These are phyloP conservation scores for Pseudorasbora parva DNA, from an alignment of 2,113 vertebrate genomes.

Conservation along the genomic window DNA sequence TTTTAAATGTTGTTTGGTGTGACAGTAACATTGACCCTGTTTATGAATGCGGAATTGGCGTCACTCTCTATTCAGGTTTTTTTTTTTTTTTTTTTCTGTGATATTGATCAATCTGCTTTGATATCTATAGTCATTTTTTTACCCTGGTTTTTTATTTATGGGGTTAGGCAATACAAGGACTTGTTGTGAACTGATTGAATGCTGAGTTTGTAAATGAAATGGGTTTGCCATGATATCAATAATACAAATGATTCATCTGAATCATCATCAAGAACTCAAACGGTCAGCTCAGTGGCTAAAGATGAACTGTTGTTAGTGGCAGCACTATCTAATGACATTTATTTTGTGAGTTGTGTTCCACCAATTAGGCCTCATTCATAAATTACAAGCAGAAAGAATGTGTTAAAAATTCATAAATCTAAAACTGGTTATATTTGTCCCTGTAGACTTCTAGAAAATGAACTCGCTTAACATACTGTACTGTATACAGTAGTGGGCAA, in stretches of 20 bases:
- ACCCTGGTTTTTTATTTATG: constrained; percentile 76
- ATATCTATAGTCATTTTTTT: constrained; percentile 53
- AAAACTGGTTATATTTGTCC: background rate
- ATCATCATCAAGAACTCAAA: background rate
- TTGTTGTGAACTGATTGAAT: background rate
- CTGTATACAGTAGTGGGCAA: too few species aligned
- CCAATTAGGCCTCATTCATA: background rate
- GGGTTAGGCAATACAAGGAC: constrained; percentile 61
- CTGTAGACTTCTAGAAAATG: background rate
- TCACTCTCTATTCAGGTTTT: too few species aligned
- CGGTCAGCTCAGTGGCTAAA: background rate
- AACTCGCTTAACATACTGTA: background rate
- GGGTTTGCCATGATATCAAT: background rate
- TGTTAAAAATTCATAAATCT: background rate
- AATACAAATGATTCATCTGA: background rate
- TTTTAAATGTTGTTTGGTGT: background rate
- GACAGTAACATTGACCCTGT: background rate
- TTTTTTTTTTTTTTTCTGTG: constrained; percentile 10
- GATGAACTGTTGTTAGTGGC: background rate
- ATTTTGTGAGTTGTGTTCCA: background rate
- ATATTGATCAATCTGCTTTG: constrained; percentile 56
- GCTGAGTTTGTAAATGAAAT: background rate
- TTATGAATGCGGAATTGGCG: background rate
- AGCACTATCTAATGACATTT: background rate
- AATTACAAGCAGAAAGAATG: background rate